A percentile compares a stretch with the other conserved stretches of the same genome.
These are phyloP conservation scores for Cheilosia impressa DNA, from an alignment of 2,888 invertebrate species.

Conservation along the genomic window DNA sequence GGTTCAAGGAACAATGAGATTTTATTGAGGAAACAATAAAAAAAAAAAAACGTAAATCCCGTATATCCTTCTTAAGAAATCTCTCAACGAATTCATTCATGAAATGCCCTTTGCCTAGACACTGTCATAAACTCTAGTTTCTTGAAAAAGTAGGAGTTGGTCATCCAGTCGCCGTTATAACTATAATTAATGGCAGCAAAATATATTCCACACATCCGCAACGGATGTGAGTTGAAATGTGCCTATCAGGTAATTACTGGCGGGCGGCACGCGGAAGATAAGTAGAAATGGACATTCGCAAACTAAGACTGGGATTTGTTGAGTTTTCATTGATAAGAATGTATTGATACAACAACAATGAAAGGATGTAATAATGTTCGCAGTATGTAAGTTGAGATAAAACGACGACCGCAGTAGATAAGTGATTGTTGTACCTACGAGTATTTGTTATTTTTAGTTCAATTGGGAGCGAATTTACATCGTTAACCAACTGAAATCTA, in stretches of 20 bases:
- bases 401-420: not conserved
- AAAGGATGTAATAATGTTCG: not conserved
- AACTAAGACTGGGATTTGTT: not conserved
- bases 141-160: conserved; percentile 9
- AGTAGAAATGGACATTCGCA: conserved; percentile 7
- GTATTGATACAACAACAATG: not conserved
- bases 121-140: conserved; percentile 9
- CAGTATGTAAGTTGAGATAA: not conserved
- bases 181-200: conserved; percentile 1
- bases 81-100: conserved; percentile 29
- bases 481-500: no score
- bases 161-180: conserved; percentile 32
- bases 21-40: conserved; percentile 56
- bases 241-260: not conserved
- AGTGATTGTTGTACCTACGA: no score
- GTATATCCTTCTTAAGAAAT: conserved; percentile 5
- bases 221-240: not conserved
- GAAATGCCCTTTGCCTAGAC: conserved; percentile 15
- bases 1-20: conserved; percentile 31
- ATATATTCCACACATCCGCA: conserved; percentile 19
- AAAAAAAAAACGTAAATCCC: conserved; percentile 15
- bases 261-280: not conserved
- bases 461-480: no score
- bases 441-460: no score
- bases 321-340: conserved; percentile 1